phyloP scores from a whole-genome alignment of 1,140 invertebrate species.

The Lutraria rhynchaena region DNA sequence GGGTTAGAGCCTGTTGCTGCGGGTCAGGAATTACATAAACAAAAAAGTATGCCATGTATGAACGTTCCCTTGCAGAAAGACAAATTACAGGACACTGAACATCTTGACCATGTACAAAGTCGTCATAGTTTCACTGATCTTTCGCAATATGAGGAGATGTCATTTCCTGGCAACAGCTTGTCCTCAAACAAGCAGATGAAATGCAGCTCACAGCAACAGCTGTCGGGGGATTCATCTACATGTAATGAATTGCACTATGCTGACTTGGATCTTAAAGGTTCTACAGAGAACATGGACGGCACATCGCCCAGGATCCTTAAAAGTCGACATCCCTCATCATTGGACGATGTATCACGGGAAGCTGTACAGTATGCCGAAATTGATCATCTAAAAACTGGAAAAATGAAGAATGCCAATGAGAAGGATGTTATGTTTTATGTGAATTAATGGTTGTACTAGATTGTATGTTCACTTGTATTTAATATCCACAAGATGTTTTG shows the following conservation, averaged over 20 bases:
- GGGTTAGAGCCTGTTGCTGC: constrained; percentile 18
- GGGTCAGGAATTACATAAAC: constrained; percentile 16
- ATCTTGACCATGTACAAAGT: constrained; percentile 19
- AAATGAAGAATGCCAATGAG: constrained; percentile 20
- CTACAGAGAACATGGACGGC: constrained; percentile 47
- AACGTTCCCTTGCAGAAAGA: neutral
- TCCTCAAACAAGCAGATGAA: neutral
- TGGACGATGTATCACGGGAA: constrained; percentile 34
- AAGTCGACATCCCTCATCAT: constrained; percentile 45
- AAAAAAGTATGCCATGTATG: constrained; percentile 57
- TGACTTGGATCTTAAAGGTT: constrained; percentile 33
- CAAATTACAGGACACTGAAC: neutral
- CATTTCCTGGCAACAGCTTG: constrained; percentile 29
- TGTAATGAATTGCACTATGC: constrained; percentile 49
- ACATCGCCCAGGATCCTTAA: constrained; percentile 34
- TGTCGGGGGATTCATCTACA: neutral
- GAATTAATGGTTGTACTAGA: neutral
- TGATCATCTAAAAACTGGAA: constrained; percentile 45
- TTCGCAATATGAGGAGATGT: constrained; percentile 51
- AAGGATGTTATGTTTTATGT: constrained; percentile 48
- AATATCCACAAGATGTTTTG: no score
- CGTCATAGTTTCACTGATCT: constrained; percentile 54
- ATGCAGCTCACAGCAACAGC: constrained; percentile 49
- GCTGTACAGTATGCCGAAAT: constrained; percentile 43
- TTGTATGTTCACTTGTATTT: no score